A percentile compares a stretch with the other conserved stretches of the same genome.
Conservation (phyloP, 2,888 invertebrate genomes). For the Stenichneumon culpator region DNA sequence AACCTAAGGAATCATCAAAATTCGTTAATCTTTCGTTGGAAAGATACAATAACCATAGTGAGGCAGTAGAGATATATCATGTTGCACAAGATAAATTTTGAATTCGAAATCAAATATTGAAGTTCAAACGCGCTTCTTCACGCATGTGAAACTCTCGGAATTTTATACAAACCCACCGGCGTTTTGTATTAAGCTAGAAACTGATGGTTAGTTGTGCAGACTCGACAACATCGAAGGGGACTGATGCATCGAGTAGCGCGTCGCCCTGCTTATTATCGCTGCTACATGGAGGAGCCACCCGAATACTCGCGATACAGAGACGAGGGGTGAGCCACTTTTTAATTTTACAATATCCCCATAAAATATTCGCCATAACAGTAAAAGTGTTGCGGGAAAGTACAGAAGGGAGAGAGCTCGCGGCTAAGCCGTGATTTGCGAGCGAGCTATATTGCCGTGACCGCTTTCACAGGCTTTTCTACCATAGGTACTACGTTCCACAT, state of each 20-base stretch:
- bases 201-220: constrained; percentile 32
- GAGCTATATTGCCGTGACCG: constrained; percentile 75
- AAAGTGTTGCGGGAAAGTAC: constrained; percentile 77
- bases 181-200: constrained; percentile 42
- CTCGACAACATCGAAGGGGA: neutral
- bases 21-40: neutral
- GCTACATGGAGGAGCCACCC: constrained; percentile 68
- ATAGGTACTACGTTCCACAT: constrained; percentile 17
- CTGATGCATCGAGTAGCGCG: constrained; percentile 50
- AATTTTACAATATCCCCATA: constrained; percentile 84
- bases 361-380: constrained; percentile 83
- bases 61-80: neutral
- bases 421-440: constrained; percentile 84
- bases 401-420: constrained; percentile 61
- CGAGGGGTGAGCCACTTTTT: constrained; percentile 79
- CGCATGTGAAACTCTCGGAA: constrained; percentile 19
- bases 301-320: constrained; percentile 69
- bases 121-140: constrained; percentile 24
- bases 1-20: neutral
- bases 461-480: constrained; percentile 56
- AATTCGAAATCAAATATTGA: neutral
- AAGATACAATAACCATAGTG: neutral
- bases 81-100: neutral
- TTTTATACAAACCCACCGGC: constrained; percentile 29
- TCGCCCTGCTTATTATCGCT: constrained; percentile 79